These are phyloP conservation scores for Oscheius sp. DNA, from an alignment of 2,888 invertebrate species.

Conservation along the genomic window DNA sequence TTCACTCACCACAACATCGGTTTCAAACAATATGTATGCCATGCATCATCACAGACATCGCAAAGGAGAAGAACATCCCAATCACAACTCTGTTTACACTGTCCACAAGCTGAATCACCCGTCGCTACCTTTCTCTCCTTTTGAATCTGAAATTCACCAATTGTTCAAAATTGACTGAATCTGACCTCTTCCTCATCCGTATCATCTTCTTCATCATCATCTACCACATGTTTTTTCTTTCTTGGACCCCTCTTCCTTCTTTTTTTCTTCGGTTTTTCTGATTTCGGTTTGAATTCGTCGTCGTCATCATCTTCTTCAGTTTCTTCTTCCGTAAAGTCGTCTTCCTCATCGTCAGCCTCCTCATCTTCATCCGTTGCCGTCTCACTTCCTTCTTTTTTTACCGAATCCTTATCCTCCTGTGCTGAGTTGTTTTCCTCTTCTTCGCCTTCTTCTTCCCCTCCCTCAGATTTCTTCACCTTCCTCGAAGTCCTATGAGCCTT, in stretches of 20 bases:
- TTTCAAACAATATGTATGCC: conserved; percentile 92
- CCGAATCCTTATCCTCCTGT: neutral
- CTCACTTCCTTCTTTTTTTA: conserved; percentile 2
- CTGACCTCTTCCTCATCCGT: conserved; percentile 37
- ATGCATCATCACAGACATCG: conserved; percentile 92
- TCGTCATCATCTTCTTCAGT: conserved; percentile 78
- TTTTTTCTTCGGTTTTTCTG: conserved; percentile 33
- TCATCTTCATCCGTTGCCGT: conserved; percentile 4
- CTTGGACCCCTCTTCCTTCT: conserved; percentile 39
- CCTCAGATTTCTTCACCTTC: conserved; percentile 15
- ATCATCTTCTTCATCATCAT: conserved; percentile 43
- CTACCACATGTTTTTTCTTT: conserved; percentile 46
- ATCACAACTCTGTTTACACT: conserved; percentile 89
- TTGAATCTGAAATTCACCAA: conserved; percentile 56
- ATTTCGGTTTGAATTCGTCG: conserved; percentile 54
- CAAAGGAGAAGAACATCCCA: conserved; percentile 89
- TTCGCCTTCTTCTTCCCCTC: conserved; percentile 72
- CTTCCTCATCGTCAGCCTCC: conserved; percentile 65
- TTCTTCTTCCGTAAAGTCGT: conserved; percentile 32
- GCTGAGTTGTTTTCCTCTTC: neutral
- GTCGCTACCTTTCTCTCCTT: conserved; percentile 69
- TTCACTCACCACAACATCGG: conserved; percentile 81
- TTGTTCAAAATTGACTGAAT: neutral
- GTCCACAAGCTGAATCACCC: conserved; percentile 84
- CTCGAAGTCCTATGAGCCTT: conserved; percentile 6